phyloP scores from a whole-genome alignment of 1,140 invertebrate genomes.

The Mya arenaria region DNA sequence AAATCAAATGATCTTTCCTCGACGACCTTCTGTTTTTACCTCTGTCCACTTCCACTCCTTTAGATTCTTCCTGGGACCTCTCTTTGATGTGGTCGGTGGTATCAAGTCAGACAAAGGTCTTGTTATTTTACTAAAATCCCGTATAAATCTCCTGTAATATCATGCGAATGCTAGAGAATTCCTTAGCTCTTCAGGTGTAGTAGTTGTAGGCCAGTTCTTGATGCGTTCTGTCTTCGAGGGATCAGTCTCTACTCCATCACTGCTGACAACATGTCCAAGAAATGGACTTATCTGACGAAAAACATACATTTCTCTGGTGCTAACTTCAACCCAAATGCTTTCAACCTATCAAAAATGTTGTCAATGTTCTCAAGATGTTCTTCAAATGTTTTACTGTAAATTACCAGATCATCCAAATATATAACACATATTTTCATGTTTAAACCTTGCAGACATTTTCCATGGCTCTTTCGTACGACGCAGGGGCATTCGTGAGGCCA shows the following conservation, averaged over 20 bases:
- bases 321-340: slow-evolving; percentile 44
- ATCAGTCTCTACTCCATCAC: slow-evolving; percentile 70
- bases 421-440: slow-evolving; percentile 22
- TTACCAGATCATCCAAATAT: slow-evolving; percentile 69
- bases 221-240: slow-evolving; percentile 79
- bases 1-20: slow-evolving; percentile 46
- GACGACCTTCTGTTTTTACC: slow-evolving; percentile 39
- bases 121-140: slow-evolving; percentile 70
- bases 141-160: slow-evolving; percentile 79
- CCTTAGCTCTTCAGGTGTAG: slow-evolving; percentile 75
- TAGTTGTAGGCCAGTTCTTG: slow-evolving; percentile 57
- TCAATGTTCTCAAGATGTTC: slow-evolving; percentile 56
- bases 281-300: slow-evolving; percentile 58
- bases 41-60: neutral
- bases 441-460: slow-evolving; percentile 67
- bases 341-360: slow-evolving; percentile 60
- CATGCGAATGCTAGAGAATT: slow-evolving; percentile 81
- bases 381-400: slow-evolving; percentile 53
- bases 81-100: neutral
- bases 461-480: slow-evolving; percentile 83
- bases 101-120: slow-evolving; percentile 69
- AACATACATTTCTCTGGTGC: slow-evolving; percentile 79
- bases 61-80: neutral
- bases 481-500: slow-evolving; percentile 79
- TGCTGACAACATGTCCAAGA: slow-evolving; percentile 60